Evolutionary conservation across 2,888 invertebrate genomes (phyloP), one percentile per base, ranked within the genome.

Genomic region (Clostera curtula): DNA sequence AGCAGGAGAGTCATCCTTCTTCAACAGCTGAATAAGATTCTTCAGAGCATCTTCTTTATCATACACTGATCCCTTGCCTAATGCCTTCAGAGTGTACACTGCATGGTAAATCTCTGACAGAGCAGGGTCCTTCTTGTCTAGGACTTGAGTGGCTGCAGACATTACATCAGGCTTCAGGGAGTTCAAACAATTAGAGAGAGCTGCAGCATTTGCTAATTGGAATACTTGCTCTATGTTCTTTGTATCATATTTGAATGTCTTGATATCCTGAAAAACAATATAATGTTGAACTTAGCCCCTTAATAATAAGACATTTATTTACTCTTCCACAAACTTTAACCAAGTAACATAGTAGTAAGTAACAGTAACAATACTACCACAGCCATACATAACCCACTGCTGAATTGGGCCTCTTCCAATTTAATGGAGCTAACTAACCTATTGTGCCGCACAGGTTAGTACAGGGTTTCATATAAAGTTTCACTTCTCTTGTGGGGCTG

Each of bases 1-100:
- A 20, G 85, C 80, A 10, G 91, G 83, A 35, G 90, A 90, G 55
- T 95, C 95, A 74, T 97, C 96, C 52, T 92, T 93, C 64, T 95
- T 96, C 36, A 97, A 71, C 36, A 90, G 80, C 34, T 90, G 89
- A 56, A 93, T 89, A 16, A 96, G 73, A 40, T 89, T 87, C 63
- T 92, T 91, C 1, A 89, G 82, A 11, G 92, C 79, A 64, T 92
- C 93, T 12, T 87, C 85, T 21, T 87, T 86, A 49, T 90, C 89
- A 32, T 87, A 76, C 19, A 90, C 60, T 3, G 86, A 72, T 13
- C 79, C 83, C 43, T 90, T 88, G 1, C 90, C 91, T 0, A 95
- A 61, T 14, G 89, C 86, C 43, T 88, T 88, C 25, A 93, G 71
- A 0, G 92, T 85, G 47, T 87, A 89, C 7, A 91, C 85, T 5